Conservation (phyloP, 2,888 invertebrate genomes). For the Drosophila setosimentum region DNA sequence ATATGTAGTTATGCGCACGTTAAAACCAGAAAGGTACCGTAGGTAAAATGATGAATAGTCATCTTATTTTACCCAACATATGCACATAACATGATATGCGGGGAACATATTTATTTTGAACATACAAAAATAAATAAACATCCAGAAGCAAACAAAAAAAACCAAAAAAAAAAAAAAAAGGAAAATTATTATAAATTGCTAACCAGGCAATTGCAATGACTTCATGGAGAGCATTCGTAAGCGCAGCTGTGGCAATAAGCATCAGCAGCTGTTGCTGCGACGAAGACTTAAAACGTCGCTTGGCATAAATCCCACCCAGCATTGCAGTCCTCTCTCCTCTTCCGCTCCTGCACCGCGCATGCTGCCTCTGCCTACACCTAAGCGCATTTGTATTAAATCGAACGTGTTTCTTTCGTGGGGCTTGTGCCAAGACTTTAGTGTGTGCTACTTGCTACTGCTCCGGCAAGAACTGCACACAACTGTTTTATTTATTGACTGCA, state of each 20-base stretch:
- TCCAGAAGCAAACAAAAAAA: not conserved
- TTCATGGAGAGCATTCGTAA: slow-evolving; percentile 65
- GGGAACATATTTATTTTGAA: slow-evolving; percentile 36
- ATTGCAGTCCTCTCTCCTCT: slow-evolving; percentile 10
- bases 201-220: slow-evolving; percentile 66
- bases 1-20: not conserved
- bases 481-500: slow-evolving; percentile 81
- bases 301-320: slow-evolving; percentile 62
- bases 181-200: slow-evolving; percentile 62
- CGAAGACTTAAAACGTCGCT: slow-evolving; percentile 73
- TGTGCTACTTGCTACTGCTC: slow-evolving; percentile 24
- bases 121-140: slow-evolving; percentile 50
- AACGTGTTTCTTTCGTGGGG: slow-evolving; percentile 68
- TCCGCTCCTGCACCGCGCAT: not conserved
- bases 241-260: slow-evolving; percentile 67
- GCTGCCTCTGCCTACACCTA: slow-evolving; percentile 37
- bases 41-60: slow-evolving; percentile 4
- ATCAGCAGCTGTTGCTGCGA: slow-evolving; percentile 66
- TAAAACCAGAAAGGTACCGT: not conserved
- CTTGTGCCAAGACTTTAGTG: slow-evolving; percentile 44
- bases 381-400: slow-evolving; percentile 78
- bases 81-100: not conserved
- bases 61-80: not conserved
- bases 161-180: not conserved
- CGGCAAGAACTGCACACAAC: slow-evolving; percentile 61